Evolutionary conservation across 2,113 vertebrate species (phyloP).

Genomic region (Labeo catla): DNA sequence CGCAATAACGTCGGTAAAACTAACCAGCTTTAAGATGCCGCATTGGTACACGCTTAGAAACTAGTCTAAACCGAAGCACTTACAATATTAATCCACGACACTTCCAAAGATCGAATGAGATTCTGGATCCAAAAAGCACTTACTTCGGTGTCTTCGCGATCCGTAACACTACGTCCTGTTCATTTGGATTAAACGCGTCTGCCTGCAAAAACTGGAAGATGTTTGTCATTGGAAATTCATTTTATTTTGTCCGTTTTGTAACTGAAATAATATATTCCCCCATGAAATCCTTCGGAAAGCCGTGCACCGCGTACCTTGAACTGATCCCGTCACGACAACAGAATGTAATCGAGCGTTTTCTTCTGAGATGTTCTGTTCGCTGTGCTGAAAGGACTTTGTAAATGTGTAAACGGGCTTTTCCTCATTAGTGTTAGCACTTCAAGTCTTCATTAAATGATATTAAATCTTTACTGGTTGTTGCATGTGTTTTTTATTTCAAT

Average conservation of each 20-base stretch:
- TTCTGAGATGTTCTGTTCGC: constrained; percentile 61
- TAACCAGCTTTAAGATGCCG: constrained; percentile 32
- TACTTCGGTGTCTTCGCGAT: constrained; percentile 51
- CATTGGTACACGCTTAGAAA: constrained; percentile 8
- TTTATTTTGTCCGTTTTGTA: constrained; percentile 40
- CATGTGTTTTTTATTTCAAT: too few species aligned
- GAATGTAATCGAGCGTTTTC: constrained; percentile 62
- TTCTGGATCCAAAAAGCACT: constrained; percentile 53
- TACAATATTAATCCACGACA: constrained; percentile 38
- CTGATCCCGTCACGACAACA: constrained; percentile 39
- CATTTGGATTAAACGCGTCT: neutral
- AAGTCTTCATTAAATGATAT: constrained; percentile 77
- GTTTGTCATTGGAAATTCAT: neutral
- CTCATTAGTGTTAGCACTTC: constrained; percentile 67
- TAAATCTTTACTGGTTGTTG: constrained; percentile 58
- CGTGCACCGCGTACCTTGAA: neutral
- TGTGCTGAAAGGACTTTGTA: constrained; percentile 69
- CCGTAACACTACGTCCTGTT: constrained; percentile 87
- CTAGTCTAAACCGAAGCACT: constrained; percentile 23
- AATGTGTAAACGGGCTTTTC: constrained; percentile 60
- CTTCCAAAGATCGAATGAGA: constrained; percentile 58
- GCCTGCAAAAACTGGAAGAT: constrained; percentile 4
- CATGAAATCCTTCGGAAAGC: constrained; percentile 31
- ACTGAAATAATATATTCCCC: constrained; percentile 51
- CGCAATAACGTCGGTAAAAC: constrained; percentile 33